Evolutionary conservation across 2,797 vertebrate species (phyloP), one percentile per base, ranked within the genome.

Genomic region (Gymnodraco acuticeps): DNA sequence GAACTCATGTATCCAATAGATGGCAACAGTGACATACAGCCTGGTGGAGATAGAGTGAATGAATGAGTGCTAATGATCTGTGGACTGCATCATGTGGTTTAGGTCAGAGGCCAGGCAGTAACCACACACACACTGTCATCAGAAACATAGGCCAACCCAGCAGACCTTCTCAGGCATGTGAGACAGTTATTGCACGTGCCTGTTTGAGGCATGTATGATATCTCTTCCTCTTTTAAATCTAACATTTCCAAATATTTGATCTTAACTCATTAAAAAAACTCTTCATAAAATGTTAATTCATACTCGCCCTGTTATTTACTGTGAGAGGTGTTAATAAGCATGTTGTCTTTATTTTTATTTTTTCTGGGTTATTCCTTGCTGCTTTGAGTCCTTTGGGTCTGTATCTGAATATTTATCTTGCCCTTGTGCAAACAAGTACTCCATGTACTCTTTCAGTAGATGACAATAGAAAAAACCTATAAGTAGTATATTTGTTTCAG

Each of bases 1-100:
- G 46, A 84, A 72, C 77, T 67, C 46, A 15, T 70, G 33, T 55
- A 68, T 83, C 91, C 91, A 82, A 88, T 87, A 94, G 91, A 90
- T 89, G 90, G 89, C 89, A 89, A 91, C 80, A 90, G 82, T 59
- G 80, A 74, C 77, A 63, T 86, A 20, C 43, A 45, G 69, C 52
- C 53, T n/a, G 17, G 15, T 65, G 55, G 45, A 70, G 68, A 17
- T 7, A 19, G 33, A 73, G 68, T 60, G 76, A 84, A 78, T 75
- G 48, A 78, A 77, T 54, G 75, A 75, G 72, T 58, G 60, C 58
- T 83, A 80, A 90, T 87, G 82, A 90, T 73, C 78, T 77, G 82
- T 78, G 54, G 70, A 69, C 65, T 75, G 53, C 53, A 77, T 86
- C 71, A 65, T 87, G 86, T 56, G 86, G 87, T 88, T 81, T 81